Base-by-base conservation (phyloP, 2,888 invertebrate species). In the Seira ritae region DNA sequence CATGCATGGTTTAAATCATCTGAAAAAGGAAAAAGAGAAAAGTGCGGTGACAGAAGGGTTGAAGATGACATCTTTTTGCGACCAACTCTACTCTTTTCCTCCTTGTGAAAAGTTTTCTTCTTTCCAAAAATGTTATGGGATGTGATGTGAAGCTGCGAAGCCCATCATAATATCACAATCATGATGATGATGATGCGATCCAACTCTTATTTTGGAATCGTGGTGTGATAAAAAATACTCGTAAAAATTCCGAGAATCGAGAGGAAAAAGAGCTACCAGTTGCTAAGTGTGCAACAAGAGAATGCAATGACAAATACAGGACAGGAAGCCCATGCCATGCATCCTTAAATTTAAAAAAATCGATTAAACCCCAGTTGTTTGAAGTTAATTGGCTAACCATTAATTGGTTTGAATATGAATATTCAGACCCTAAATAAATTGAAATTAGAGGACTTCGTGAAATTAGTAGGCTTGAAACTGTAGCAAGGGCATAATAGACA, bases 141-240 rank as follows among this genome's bases (percentile, higher is more conserved):
- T n/a, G n/a, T n/a, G n/a, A n/a, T 62, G 8, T 50, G 17, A n/a
- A 8, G 50, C 12, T 50, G 50, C 12, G 6, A 42, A 42, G 50
- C 31, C 31, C 31, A 31, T 62, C 15, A n/a, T n/a, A n/a, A n/a
- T n/a, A n/a, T n/a, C n/a, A n/a, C n/a, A n/a, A n/a, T n/a, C n/a
- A n/a, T n/a, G 62, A 10, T 20, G 50, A 15, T n/a, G 62, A 62
- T 62, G 62, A 62, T 20, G 62, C n/a, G 19, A 62, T 20, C 12
- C 62, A 62, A 20, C 20, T 20, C 62, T 62, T 62, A 19, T 62
- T 62, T 62, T 62, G 62, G 62, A 62, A 62, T 62, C 62, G 62
- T 62, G 4, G 8, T 8, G 31, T 55, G 55, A 55, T 55, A 55
- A 55, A 12, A 55, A 55, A 55, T 8, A 12, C 6, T 55, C 17